These are phyloP conservation scores for Stenolophus ochropezus DNA, from an alignment of 2,888 invertebrate genomes.

Conservation along the genomic window DNA sequence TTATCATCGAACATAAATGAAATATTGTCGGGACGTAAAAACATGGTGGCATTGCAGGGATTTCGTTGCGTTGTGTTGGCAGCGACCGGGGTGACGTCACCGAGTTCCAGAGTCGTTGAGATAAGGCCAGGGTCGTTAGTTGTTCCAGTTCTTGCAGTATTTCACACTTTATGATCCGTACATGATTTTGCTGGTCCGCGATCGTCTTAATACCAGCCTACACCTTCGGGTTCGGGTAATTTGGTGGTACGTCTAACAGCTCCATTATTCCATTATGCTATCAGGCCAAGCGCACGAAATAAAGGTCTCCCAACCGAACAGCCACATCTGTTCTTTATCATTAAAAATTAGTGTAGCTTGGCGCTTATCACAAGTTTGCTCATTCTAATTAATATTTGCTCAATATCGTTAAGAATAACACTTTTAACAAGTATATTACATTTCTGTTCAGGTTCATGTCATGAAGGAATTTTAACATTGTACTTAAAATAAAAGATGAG, in stretches of 20 bases:
- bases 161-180: slow-evolving; percentile 57
- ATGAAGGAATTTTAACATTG: no score
- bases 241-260: slow-evolving; percentile 15
- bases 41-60: background rate
- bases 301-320: slow-evolving; percentile 10
- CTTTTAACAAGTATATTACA: no score
- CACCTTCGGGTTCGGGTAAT: slow-evolving; percentile 31
- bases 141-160: slow-evolving; percentile 53
- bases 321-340: slow-evolving; percentile 37
- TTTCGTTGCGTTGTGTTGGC: slow-evolving; percentile 31
- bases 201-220: background rate
- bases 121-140: slow-evolving; percentile 51
- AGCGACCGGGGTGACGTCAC: background rate
- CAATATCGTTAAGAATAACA: background rate
- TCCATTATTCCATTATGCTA: slow-evolving; percentile 31
- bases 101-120: slow-evolving; percentile 47
- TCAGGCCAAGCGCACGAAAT: background rate
- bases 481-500: no score
- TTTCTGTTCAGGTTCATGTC: no score
- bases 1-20: slow-evolving; percentile 26
- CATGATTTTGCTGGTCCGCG: slow-evolving; percentile 48
- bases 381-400: background rate
- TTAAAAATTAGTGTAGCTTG: slow-evolving; percentile 3
- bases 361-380: background rate
- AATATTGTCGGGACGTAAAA: slow-evolving; percentile 15